These are phyloP conservation scores for Diorhabda carinulata DNA, from an alignment of 1,140 invertebrate genomes.

Conservation along the genomic window DNA sequence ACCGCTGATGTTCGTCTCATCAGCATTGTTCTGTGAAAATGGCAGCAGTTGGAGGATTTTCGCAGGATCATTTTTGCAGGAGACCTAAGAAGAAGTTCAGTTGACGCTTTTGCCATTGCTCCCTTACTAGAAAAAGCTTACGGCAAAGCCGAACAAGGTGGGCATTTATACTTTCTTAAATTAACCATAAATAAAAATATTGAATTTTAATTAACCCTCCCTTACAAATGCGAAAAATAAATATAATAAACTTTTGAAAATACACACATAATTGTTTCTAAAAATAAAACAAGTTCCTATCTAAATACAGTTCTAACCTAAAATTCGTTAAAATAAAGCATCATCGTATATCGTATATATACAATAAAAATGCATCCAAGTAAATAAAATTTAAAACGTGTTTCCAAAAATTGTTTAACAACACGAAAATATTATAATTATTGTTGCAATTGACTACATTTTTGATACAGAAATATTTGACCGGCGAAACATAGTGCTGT, in stretches of 20 bases:
- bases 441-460: background rate
- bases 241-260: no score
- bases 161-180: constrained; percentile 23
- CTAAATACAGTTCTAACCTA: no score
- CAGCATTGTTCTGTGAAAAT: constrained; percentile 50
- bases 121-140: constrained; percentile 42
- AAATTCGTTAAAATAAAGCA: no score
- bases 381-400: no score
- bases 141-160: constrained; percentile 48
- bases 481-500: constrained; percentile 41
- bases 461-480: constrained; percentile 13
- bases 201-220: no score
- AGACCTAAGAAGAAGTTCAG: constrained; percentile 54
- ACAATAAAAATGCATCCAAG: no score
- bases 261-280: no score
- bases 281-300: no score
- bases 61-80: constrained; percentile 50
- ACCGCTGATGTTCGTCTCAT: constrained; percentile 30
- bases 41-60: constrained; percentile 47
- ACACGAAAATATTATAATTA: no score
- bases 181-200: background rate
- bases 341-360: no score
- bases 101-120: constrained; percentile 50
- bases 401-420: no score
- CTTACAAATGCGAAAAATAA: no score